phyloP scores from a whole-genome alignment of 2,797 vertebrate species.

The Diplodus sargus region DNA sequence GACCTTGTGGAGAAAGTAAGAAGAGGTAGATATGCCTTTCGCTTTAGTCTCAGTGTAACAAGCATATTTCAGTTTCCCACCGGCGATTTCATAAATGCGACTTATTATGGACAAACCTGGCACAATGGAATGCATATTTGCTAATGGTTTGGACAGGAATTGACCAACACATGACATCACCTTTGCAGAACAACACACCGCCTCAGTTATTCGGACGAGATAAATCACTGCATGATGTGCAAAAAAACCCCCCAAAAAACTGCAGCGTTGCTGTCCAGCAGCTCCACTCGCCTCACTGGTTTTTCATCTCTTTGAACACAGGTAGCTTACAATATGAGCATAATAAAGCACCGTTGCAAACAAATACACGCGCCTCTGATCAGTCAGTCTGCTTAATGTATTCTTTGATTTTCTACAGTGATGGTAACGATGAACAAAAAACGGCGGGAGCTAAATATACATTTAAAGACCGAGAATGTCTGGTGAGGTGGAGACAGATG shows the following conservation, averaged over 20 bases:
- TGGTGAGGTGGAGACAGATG: background rate
- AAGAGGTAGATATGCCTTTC: conserved; percentile 74
- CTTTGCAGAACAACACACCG: conserved; percentile 5
- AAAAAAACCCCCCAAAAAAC: background rate
- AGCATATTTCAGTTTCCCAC: conserved; percentile 68
- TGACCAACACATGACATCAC: conserved; percentile 15
- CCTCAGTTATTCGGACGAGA: conserved; percentile 23
- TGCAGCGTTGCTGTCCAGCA: conserved; percentile 6
- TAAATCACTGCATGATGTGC: conserved; percentile 23
- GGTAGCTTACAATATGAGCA: conserved; percentile 1
- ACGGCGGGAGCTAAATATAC: conserved; percentile 2
- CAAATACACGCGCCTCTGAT: background rate
- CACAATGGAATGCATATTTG: conserved; percentile 24
- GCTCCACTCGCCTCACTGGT: conserved; percentile 22
- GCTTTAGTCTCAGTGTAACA: conserved; percentile 72
- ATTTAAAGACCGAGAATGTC: conserved; percentile 10
- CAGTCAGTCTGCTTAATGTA: background rate
- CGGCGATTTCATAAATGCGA: conserved; percentile 47
- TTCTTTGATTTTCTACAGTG: conserved; percentile 16
- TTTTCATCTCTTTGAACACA: conserved; percentile 35
- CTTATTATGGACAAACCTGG: conserved; percentile 35
- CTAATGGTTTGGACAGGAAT: conserved; percentile 31
- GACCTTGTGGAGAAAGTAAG: conserved; percentile 80
- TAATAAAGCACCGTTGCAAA: conserved; percentile 24
- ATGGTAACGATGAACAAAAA: background rate